These are phyloP conservation scores for Cetoscarus ocellatus DNA, from an alignment of 2,797 vertebrate species.

Conservation along the genomic window DNA sequence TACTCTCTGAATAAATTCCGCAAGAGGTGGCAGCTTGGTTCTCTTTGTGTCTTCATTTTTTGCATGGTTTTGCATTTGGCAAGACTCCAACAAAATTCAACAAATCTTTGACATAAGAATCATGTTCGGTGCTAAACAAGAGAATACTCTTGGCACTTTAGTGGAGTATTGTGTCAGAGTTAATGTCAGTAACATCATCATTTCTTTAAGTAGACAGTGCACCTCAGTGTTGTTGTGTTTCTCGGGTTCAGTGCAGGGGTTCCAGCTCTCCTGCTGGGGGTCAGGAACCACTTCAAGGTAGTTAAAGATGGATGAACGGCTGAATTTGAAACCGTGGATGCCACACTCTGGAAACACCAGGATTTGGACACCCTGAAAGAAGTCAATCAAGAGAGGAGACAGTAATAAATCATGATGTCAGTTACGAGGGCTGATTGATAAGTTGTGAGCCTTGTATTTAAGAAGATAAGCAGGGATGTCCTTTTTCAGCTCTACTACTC, in stretches of 20 bases:
- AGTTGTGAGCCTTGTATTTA: too few relatives aligned
- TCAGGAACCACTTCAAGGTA: slow-evolving; percentile 90
- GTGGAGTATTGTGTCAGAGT: neutral
- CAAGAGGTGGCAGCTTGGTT: too few relatives aligned
- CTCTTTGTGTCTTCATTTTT: too few relatives aligned
- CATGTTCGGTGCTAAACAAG: neutral
- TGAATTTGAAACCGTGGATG: slow-evolving; percentile 95
- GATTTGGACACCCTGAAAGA: slow-evolving; percentile 91
- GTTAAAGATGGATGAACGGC: slow-evolving; percentile 87
- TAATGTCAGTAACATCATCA: neutral
- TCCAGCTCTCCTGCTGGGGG: slow-evolving; percentile 87
- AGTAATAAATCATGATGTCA: too few relatives aligned
- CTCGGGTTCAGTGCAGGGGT: slow-evolving; percentile 89
- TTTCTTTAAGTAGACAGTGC: neutral
- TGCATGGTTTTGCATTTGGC: too few relatives aligned
- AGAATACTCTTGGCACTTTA: too few relatives aligned
- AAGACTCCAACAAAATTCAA: too few relatives aligned
- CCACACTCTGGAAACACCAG: slow-evolving; percentile 97
- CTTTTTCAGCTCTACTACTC: too few relatives aligned
- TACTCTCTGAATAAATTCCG: too few relatives aligned
- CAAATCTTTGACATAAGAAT: neutral
- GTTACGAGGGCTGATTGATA: too few relatives aligned
- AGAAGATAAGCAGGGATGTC: too few relatives aligned
- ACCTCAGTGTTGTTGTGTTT: slow-evolving; percentile 93
- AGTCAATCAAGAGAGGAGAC: too few relatives aligned